A percentile compares a stretch with the other conserved stretches of the same genome.
phyloP scores from a whole-genome alignment of 2,888 invertebrate genomes.

The Dicyrtomina minuta region DNA sequence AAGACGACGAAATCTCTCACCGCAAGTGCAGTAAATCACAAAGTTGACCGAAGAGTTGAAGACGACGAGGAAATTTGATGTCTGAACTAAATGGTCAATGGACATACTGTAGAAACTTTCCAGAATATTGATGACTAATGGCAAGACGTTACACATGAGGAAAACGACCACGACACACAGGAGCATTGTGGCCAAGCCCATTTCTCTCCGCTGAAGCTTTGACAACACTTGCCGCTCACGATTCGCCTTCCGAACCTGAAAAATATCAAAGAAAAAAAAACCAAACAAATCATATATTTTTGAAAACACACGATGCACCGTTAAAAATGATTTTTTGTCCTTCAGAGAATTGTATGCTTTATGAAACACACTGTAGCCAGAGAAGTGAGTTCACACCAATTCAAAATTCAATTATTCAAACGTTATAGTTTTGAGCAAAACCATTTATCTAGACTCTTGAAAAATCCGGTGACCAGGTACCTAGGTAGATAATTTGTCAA shows the following conservation, averaged over 20 bases:
- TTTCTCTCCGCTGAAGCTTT: conserved; percentile 85
- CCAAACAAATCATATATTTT: not conserved
- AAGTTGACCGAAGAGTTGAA: conserved; percentile 98
- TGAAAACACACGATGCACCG: not conserved
- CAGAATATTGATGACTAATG: conserved; percentile 80
- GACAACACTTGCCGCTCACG: conserved; percentile 85
- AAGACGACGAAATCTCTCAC: conserved; percentile 90
- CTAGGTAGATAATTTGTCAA: too few relatives aligned
- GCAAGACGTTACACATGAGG: conserved; percentile 86
- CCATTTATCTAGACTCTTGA: too few relatives aligned
- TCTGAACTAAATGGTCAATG: conserved; percentile 71
- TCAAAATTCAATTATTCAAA: too few relatives aligned
- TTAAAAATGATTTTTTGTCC: too few relatives aligned
- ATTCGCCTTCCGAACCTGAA: conserved; percentile 80
- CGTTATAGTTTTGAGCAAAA: too few relatives aligned
- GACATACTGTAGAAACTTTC: conserved; percentile 73
- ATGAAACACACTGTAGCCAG: not conserved
- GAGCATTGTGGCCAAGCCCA: conserved; percentile 91
- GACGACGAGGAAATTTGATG: conserved; percentile 89
- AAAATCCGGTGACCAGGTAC: too few relatives aligned
- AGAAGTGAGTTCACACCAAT: too few relatives aligned
- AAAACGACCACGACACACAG: conserved; percentile 92
- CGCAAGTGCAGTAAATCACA: conserved; percentile 95
- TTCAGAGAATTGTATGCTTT: not conserved
- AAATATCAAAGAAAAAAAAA: conserved; percentile 17